phyloP scores from a whole-genome alignment of 2,797 vertebrate genomes.

The Microcaecilia unicolor region DNA sequence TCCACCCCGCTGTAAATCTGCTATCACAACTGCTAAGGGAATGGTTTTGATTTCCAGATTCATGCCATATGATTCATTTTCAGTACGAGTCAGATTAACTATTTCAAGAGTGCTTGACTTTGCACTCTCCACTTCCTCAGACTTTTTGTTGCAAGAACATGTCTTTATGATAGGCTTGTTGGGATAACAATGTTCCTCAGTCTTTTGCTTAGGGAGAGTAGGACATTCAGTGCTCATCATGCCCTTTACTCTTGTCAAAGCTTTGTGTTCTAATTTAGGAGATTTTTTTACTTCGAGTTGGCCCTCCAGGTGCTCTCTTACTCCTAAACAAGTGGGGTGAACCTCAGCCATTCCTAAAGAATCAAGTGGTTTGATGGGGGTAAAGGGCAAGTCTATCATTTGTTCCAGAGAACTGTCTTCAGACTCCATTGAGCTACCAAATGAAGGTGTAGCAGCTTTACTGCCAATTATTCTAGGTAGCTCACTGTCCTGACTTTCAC shows the following conservation, averaged over 20 bases:
- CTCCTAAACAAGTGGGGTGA: slow-evolving; percentile 37
- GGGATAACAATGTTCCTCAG: slow-evolving; percentile 34
- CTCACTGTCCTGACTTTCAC: slow-evolving; percentile 42
- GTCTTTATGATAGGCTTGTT: slow-evolving; percentile 25
- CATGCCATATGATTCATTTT: slow-evolving; percentile 60
- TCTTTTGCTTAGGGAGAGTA: slow-evolving; percentile 40
- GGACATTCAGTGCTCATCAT: slow-evolving; percentile 61
- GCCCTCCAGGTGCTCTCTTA: slow-evolving; percentile 49
- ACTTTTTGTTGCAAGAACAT: slow-evolving; percentile 47
- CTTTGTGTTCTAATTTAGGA: slow-evolving; percentile 77
- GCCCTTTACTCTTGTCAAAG: slow-evolving; percentile 62
- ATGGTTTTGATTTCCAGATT: slow-evolving; percentile 69
- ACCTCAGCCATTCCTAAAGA: slow-evolving; percentile 26
- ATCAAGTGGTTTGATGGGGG: slow-evolving; percentile 43
- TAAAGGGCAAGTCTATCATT: slow-evolving; percentile 43
- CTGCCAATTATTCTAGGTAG: slow-evolving; percentile 29
- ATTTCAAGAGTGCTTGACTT: slow-evolving; percentile 46
- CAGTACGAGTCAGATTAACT: slow-evolving; percentile 48
- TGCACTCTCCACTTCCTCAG: slow-evolving; percentile 24
- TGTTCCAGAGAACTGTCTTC: slow-evolving; percentile 33
- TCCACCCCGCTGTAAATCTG: slow-evolving; percentile 60
- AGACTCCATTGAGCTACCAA: slow-evolving; percentile 38
- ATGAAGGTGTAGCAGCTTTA: slow-evolving; percentile 32
- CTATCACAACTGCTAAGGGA: slow-evolving; percentile 60
- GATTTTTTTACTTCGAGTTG: slow-evolving; percentile 66